Conservation (phyloP, 2,113 vertebrate genomes). For the Bufo gargarizans region DNA sequence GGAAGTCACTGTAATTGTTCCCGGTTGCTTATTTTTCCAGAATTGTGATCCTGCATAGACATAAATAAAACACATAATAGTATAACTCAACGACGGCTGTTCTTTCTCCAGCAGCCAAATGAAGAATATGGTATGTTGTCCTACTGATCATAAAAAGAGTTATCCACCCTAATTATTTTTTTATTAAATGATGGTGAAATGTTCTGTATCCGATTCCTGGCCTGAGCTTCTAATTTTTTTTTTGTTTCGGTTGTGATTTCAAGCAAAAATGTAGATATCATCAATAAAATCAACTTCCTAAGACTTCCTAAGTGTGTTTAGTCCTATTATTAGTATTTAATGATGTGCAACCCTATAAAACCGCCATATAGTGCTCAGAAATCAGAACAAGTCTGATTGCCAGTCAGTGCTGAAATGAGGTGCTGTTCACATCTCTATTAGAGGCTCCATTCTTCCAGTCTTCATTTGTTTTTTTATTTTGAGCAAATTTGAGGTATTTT, state of each 20-base stretch:
- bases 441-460: too few species aligned
- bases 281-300: too few species aligned
- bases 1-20: not conserved
- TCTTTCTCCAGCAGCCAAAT: not conserved
- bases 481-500: too few species aligned
- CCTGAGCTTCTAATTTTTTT: not conserved
- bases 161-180: not conserved
- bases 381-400: not conserved
- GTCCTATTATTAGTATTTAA: not conserved
- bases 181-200: not conserved
- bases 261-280: not conserved
- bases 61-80: not conserved
- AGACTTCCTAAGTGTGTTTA: not conserved
- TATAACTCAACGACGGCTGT: not conserved
- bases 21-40: conserved; percentile 7
- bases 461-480: too few species aligned
- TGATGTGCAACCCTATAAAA: not conserved
- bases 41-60: not conserved
- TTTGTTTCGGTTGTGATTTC: not conserved
- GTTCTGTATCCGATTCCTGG: not conserved
- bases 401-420: too few species aligned
- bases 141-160: not conserved
- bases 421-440: too few species aligned
- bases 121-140: not conserved
- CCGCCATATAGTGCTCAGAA: not conserved